A percentile compares a stretch with the other conserved stretches of the same genome.
Conservation (phyloP, 2,888 invertebrate species). For the Melanotus villosus region DNA sequence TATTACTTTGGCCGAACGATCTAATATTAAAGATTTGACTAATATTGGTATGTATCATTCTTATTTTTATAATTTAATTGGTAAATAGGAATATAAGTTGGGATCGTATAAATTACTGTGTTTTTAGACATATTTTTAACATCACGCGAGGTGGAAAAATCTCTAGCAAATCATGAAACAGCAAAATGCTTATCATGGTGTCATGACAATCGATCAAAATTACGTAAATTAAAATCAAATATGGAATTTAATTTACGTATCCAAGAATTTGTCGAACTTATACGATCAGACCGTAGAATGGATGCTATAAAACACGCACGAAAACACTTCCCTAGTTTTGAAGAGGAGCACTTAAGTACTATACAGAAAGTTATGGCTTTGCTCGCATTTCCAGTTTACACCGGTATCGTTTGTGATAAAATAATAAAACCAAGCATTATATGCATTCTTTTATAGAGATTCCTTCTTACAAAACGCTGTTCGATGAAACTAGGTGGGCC, state of each 20-base stretch:
- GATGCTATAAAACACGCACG: constrained; percentile 97
- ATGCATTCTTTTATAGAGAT: constrained; percentile 70
- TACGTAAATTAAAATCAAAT: constrained; percentile 93
- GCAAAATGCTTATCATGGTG: constrained; percentile 95
- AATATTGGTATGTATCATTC: constrained; percentile 89
- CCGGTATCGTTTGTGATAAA: constrained; percentile 68
- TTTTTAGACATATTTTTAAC: constrained; percentile 84
- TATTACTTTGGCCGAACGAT: constrained; percentile 85
- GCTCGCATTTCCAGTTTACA: constrained; percentile 90
- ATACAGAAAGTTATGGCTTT: constrained; percentile 97
- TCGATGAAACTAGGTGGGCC: constrained; percentile 83
- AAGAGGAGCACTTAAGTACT: constrained; percentile 88
- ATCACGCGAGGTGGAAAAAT: constrained; percentile 89
- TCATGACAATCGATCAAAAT: constrained; percentile 95
- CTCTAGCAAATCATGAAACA: constrained; percentile 86
- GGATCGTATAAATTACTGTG: too few species aligned
- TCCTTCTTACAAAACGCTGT: constrained; percentile 79
- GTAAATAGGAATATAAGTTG: too few species aligned
- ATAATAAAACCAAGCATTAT: too few species aligned
- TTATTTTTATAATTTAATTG: too few species aligned
- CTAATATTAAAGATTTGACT: constrained; percentile 87
- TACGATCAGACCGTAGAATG: constrained; percentile 86
- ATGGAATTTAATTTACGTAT: constrained; percentile 95
- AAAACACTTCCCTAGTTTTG: constrained; percentile 90
- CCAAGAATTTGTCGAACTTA: constrained; percentile 95